Percentiles rank a stretch among this genome's conserved stretches.
These are phyloP conservation scores for Thumatha senex DNA, from an alignment of 2,888 invertebrate species.

Conservation along the genomic window DNA sequence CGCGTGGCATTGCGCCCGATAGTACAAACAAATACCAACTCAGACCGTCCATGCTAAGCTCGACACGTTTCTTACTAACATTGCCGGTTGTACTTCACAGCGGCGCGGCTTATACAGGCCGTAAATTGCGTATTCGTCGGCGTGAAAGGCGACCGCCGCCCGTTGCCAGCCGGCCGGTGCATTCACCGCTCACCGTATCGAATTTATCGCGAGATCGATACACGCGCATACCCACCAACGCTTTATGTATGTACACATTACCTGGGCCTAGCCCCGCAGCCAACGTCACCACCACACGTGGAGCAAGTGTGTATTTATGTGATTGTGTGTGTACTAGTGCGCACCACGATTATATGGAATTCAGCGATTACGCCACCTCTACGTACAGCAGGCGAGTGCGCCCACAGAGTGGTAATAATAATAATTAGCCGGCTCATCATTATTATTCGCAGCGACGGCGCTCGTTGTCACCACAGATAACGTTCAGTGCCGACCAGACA, in stretches of 20 bases:
- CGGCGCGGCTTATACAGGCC: conserved; percentile 47
- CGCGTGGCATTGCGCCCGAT: conserved; percentile 57
- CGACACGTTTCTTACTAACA: conserved; percentile 40
- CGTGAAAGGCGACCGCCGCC: conserved; percentile 68
- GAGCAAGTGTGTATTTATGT: conserved; percentile 44
- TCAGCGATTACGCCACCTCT: conserved; percentile 74
- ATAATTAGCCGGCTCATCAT: conserved; percentile 72
- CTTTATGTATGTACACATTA: conserved; percentile 44
- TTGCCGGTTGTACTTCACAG: conserved; percentile 36
- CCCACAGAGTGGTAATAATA: conserved; percentile 65
- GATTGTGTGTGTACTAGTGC: conserved; percentile 45
- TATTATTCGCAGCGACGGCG: conserved; percentile 59
- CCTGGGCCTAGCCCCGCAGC: conserved; percentile 52
- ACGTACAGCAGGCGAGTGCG: conserved; percentile 49
- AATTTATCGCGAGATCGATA: conserved; percentile 78
- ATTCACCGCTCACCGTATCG: conserved; percentile 74
- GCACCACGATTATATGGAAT: conserved; percentile 65
- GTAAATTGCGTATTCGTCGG: conserved; percentile 67
- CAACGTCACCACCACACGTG: conserved; percentile 74
- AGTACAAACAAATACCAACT: conserved; percentile 33
- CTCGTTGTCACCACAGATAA: conserved; percentile 65
- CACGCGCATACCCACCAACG: conserved; percentile 55
- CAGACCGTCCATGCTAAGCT: conserved; percentile 22
- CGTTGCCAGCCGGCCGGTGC: conserved; percentile 58
- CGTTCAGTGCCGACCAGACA: conserved; percentile 51